Percentiles rank a stretch among this genome's conserved stretches.
These are phyloP conservation scores for Cricetomys ansorgei DNA, from an alignment of 2,113 vertebrate species.

Conservation along the genomic window DNA sequence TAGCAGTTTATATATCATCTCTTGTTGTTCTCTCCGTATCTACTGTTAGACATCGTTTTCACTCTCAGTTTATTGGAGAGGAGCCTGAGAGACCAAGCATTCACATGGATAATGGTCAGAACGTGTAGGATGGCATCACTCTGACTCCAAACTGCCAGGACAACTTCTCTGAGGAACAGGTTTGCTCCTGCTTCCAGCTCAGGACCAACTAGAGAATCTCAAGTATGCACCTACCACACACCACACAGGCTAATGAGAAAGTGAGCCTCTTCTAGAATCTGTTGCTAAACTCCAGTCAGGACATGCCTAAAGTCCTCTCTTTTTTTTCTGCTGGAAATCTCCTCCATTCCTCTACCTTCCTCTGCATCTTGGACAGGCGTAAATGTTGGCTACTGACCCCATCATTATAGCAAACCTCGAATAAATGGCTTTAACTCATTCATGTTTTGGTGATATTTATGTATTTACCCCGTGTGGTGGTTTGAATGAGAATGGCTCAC, in stretches of 20 bases:
- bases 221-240: background rate
- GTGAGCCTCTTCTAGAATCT: background rate
- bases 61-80: background rate
- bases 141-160: background rate
- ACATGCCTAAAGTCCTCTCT: accelerated
- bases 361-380: background rate
- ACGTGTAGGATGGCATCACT: too few relatives aligned
- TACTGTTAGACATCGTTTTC: background rate
- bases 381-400: background rate
- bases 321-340: background rate
- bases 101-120: background rate
- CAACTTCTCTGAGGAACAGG: background rate
- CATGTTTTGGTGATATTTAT: background rate
- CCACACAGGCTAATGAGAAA: background rate
- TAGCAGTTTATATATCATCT: background rate
- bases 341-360: background rate
- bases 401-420: background rate
- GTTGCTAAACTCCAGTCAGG: background rate
- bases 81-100: background rate
- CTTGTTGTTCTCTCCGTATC: background rate
- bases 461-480: background rate
- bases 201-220: background rate
- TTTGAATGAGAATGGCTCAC: background rate
- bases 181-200: background rate
- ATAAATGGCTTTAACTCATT: background rate